Evolutionary conservation across 1,140 invertebrate species (phyloP).

Genomic region (Homalodisca vitripennis): DNA sequence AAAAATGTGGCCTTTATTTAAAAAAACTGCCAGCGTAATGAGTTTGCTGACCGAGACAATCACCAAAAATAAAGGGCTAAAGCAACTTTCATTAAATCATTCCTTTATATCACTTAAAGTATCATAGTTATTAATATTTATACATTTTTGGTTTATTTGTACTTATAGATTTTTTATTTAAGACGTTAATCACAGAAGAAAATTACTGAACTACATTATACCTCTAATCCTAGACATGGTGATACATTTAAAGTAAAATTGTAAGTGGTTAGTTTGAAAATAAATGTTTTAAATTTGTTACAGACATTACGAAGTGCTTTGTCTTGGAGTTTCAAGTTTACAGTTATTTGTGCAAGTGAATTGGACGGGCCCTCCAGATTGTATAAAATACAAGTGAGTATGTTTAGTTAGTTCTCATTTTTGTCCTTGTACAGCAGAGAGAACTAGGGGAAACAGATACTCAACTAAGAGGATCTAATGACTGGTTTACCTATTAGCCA

Average conservation of each 20-base stretch:
- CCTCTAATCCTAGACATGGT: too few relatives aligned
- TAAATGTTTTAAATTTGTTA: neutral
- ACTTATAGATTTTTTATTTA: neutral
- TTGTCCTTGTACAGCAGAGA: too few relatives aligned
- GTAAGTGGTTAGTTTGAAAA: neutral
- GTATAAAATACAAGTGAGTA: too few relatives aligned
- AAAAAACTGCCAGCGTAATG: too few relatives aligned
- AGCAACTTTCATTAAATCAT: neutral
- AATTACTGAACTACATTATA: neutral
- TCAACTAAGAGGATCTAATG: too few relatives aligned
- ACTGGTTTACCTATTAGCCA: too few relatives aligned
- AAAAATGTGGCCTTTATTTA: too few relatives aligned
- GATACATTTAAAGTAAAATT: neutral
- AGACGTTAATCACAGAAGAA: neutral
- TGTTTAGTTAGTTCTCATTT: too few relatives aligned
- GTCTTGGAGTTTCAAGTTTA: slow-evolving; percentile 58
- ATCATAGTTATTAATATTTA: neutral
- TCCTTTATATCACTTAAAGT: neutral
- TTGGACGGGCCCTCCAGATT: slow-evolving; percentile 67
- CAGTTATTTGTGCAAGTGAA: slow-evolving; percentile 77
- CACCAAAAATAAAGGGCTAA: too few relatives aligned
- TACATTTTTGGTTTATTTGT: neutral
- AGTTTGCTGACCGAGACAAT: too few relatives aligned
- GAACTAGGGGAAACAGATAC: too few relatives aligned
- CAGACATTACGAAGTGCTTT: slow-evolving; percentile 44